Evolutionary conservation across 2,797 vertebrate genomes (phyloP).

Genomic region (Spheniscus humboldti): DNA sequence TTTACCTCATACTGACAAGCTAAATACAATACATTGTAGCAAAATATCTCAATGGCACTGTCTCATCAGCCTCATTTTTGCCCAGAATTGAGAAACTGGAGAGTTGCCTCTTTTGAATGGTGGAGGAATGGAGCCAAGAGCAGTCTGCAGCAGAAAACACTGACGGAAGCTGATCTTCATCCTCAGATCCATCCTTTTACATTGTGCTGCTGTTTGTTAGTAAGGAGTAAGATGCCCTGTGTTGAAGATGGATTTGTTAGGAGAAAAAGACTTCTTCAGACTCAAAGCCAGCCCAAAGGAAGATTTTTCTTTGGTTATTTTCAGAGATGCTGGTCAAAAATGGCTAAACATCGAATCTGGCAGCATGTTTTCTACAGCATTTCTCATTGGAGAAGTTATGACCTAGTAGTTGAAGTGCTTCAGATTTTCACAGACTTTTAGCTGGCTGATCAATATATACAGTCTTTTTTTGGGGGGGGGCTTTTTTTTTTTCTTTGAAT

Average conservation of each 20-base stretch:
- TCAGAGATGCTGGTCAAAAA: background rate
- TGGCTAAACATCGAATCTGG: background rate
- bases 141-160: background rate
- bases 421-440: background rate
- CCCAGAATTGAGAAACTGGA: background rate
- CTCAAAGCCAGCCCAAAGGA: background rate
- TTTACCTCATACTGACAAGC: background rate
- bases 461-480: too few species aligned
- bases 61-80: background rate
- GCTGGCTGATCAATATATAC: background rate
- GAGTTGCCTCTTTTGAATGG: background rate
- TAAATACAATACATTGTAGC: background rate
- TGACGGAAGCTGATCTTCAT: background rate
- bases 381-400: background rate
- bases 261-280: background rate
- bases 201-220: background rate
- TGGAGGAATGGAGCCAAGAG: background rate
- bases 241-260: background rate
- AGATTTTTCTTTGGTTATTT: background rate
- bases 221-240: background rate
- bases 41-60: background rate
- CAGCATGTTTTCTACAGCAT: background rate
- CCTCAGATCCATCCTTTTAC: background rate
- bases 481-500: background rate
- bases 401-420: background rate